A percentile compares a stretch with the other conserved stretches of the same genome.
These are phyloP conservation scores for Yponomeuta malinellus DNA, from an alignment of 2,888 invertebrate genomes.

Conservation along the genomic window DNA sequence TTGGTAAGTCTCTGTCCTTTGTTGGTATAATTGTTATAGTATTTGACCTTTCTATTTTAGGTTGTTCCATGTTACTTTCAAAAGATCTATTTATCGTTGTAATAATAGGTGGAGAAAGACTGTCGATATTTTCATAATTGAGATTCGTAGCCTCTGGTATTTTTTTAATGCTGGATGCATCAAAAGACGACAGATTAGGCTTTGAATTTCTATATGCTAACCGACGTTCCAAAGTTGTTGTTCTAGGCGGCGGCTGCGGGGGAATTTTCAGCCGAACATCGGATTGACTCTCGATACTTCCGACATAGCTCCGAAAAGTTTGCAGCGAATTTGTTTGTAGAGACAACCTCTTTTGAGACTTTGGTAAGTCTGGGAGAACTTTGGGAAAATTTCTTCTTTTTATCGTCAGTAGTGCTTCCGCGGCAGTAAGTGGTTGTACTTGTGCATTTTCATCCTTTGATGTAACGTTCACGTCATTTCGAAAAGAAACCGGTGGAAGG, in stretches of 20 bases:
- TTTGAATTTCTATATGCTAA: conserved; percentile 61
- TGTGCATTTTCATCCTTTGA: conserved; percentile 75
- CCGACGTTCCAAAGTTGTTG: conserved; percentile 80
- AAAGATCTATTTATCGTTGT: conserved; percentile 35
- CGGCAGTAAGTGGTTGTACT: conserved; percentile 72
- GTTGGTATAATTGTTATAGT: conserved; percentile 23
- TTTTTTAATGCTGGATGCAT: conserved; percentile 37
- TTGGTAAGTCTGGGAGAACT: conserved; percentile 86
- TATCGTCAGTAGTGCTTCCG: conserved; percentile 83
- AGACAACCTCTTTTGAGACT: conserved; percentile 77
- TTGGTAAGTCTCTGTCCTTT: conserved; percentile 54
- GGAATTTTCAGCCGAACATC: conserved; percentile 67
- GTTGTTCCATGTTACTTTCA: conserved; percentile 25
- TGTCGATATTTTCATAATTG: conserved; percentile 61
- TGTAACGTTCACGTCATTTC: conserved; percentile 84
- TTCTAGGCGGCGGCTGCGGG: conserved; percentile 85
- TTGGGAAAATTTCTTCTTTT: conserved; percentile 89
- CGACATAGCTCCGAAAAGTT: conserved; percentile 50
- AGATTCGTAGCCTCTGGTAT: conserved; percentile 33
- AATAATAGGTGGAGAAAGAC: conserved; percentile 33
- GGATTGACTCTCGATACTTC: conserved; percentile 42
- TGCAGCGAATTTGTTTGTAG: conserved; percentile 74
- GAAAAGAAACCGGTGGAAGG: conserved; percentile 61
- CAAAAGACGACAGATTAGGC: conserved; percentile 52
- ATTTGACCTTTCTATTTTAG: conserved; percentile 17